Evolutionary conservation across 2,113 vertebrate genomes (phyloP).

Genomic region (Struthio camelus): DNA sequence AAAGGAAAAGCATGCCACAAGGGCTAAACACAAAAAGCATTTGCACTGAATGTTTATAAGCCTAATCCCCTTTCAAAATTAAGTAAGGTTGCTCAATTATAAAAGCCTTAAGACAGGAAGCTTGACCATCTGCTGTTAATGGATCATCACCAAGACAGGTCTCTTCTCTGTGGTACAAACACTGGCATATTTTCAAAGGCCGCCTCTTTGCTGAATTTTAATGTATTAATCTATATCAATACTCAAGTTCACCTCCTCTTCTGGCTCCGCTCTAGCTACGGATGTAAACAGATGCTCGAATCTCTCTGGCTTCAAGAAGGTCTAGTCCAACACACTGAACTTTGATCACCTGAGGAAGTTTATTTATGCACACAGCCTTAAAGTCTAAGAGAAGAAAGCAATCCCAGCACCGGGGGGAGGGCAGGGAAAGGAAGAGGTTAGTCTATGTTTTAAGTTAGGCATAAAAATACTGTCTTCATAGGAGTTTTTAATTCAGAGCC

Average conservation of each 20-base stretch:
- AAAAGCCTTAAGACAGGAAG: not conserved
- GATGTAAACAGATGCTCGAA: not conserved
- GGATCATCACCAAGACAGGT: not conserved
- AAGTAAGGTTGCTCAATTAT: not conserved
- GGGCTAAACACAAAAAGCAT: not conserved
- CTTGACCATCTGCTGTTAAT: conserved; percentile 21
- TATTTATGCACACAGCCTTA: not conserved
- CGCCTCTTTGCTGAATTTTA: not conserved
- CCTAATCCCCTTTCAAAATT: not conserved
- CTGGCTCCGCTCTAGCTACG: not conserved
- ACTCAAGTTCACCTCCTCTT: not conserved
- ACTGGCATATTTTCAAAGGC: not conserved
- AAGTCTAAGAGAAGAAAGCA: not conserved
- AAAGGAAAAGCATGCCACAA: not conserved
- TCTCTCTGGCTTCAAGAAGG: not conserved
- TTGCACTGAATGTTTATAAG: not conserved
- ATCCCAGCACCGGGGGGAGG: not conserved
- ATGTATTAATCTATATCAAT: not conserved
- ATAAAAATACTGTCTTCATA: not conserved
- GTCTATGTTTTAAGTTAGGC: not conserved
- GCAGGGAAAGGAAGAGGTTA: fast-evolving
- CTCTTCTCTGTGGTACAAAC: not conserved
- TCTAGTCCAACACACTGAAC: not conserved
- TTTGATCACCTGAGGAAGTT: not conserved
- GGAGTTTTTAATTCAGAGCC: not conserved